Conservation (phyloP, 2,888 invertebrate genomes). For the Parochlus steinenii region DNA sequence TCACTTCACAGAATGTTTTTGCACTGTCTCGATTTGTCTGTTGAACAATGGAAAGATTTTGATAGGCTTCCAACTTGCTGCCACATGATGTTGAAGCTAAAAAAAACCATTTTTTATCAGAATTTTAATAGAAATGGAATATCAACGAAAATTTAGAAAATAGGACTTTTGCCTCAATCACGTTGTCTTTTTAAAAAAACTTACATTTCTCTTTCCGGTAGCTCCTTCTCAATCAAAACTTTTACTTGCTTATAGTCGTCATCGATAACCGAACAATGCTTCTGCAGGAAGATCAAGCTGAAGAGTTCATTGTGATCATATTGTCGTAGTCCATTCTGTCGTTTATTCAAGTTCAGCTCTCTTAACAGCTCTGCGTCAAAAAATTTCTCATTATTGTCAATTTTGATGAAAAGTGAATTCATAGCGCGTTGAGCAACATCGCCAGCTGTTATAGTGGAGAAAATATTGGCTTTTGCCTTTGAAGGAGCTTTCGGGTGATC, state of each 20-base stretch:
- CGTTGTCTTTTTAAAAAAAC: too few relatives aligned
- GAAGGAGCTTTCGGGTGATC: constrained; percentile 19
- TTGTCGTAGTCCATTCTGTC: constrained; percentile 26
- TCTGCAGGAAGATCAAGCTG: constrained; percentile 26
- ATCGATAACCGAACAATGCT: constrained; percentile 26
- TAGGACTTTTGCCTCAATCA: too few relatives aligned
- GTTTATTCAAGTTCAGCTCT: constrained; percentile 22
- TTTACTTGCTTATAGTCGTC: constrained; percentile 27
- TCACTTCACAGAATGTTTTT: constrained; percentile 11
- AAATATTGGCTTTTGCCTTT: constrained; percentile 22
- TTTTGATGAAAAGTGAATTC: constrained; percentile 22
- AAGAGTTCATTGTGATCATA: constrained; percentile 27
- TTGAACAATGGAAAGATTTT: constrained; percentile 22
- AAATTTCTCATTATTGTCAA: constrained; percentile 23
- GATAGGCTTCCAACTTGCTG: constrained; percentile 27
- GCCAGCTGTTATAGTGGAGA: constrained; percentile 24
- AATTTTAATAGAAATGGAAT: too few relatives aligned
- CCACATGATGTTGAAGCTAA: constrained; percentile 28
- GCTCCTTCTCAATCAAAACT: constrained; percentile 26
- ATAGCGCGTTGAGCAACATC: constrained; percentile 24
- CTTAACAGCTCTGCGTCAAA: constrained; percentile 24
- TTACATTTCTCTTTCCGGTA: constrained; percentile 27
- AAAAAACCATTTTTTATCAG: too few relatives aligned
- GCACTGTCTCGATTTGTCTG: constrained; percentile 6
- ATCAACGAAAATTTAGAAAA: too few relatives aligned